Conservation (phyloP, 2,113 vertebrate genomes). For the Syngnathus floridae region DNA sequence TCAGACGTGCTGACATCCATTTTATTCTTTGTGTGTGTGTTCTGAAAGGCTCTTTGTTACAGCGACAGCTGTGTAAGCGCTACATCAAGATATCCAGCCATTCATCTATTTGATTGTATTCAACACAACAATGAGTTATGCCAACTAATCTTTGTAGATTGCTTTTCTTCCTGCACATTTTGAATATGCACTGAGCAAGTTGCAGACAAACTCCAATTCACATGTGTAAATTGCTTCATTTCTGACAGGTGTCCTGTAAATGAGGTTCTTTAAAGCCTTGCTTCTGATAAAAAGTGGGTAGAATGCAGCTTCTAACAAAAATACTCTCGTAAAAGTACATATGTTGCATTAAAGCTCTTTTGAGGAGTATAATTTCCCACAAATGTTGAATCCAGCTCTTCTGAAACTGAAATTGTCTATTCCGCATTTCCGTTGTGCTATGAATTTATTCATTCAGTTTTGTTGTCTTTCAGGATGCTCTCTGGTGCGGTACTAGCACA, state of each 20-base stretch:
- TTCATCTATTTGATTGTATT: no score
- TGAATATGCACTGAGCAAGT: background rate
- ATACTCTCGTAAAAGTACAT: no score
- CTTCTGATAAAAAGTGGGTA: background rate
- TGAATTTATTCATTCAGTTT: background rate
- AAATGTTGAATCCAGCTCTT: background rate
- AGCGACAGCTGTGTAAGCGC: no score
- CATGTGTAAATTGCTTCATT: background rate
- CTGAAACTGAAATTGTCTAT: background rate
- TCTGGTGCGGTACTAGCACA: slow-evolving; percentile 36
- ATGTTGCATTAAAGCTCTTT: no score
- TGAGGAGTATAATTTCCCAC: no score
- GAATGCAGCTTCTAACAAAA: no score
- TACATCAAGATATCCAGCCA: no score
- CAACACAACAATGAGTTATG: no score
- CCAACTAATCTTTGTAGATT: background rate
- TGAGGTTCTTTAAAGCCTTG: background rate
- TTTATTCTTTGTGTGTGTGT: no score
- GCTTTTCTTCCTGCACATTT: background rate
- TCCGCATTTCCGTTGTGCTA: background rate
- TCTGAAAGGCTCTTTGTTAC: no score
- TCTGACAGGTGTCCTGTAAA: background rate
- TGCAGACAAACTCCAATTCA: background rate
- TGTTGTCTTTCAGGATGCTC: slow-evolving; percentile 55
- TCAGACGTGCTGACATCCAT: no score